Evolutionary conservation across 2,888 invertebrate species (phyloP).

Genomic region (Scaeva pyrastri): DNA sequence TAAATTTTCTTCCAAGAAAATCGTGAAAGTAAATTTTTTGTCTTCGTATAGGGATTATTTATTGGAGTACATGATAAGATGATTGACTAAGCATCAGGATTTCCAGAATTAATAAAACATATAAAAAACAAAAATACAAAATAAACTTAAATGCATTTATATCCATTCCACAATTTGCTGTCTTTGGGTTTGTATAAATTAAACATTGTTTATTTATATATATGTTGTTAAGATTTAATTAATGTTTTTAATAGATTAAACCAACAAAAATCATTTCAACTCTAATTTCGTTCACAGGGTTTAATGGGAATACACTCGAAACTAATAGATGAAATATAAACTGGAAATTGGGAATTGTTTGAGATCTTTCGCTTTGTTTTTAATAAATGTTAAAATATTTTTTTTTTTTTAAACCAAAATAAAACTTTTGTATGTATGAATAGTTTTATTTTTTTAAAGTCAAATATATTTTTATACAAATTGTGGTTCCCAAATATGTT

Average conservation of each 20-base stretch:
- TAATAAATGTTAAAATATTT: background rate
- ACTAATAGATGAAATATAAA: slow-evolving; percentile 86
- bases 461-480: slow-evolving; percentile 13
- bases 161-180: slow-evolving; percentile 25
- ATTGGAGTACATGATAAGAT: slow-evolving; percentile 69
- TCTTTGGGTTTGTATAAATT: slow-evolving; percentile 36
- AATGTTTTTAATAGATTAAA: background rate
- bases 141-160: slow-evolving; percentile 35
- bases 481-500: too few species aligned
- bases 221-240: background rate
- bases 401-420: background rate
- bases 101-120: slow-evolving; percentile 11
- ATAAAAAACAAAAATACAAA: background rate
- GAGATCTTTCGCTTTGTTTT: background rate
- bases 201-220: background rate
- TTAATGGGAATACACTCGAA: slow-evolving; percentile 93
- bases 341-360: background rate
- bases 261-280: background rate
- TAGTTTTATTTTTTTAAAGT: background rate
- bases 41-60: slow-evolving; percentile 62
- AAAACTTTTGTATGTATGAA: background rate
- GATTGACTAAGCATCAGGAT: slow-evolving; percentile 64
- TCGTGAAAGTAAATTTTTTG: slow-evolving; percentile 43
- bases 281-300: slow-evolving; percentile 85
- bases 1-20: slow-evolving; percentile 1